Conservation (phyloP, 2,113 vertebrate species). For the Rhodinocichla rosea region DNA sequence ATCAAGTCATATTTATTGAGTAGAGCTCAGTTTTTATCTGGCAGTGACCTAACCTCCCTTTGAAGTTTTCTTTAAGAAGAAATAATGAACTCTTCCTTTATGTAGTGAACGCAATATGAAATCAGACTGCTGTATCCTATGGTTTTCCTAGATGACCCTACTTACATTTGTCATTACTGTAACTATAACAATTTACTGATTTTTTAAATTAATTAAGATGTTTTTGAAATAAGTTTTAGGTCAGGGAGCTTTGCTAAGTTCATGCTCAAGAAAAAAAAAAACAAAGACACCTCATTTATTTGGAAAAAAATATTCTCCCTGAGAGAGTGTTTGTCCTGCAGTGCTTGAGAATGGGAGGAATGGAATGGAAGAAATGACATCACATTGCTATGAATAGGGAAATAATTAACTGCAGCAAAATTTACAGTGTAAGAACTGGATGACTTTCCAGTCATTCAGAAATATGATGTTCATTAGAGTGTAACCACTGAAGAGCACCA, state of each 20-base stretch:
- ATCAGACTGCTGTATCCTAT: background rate
- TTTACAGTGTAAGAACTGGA: background rate
- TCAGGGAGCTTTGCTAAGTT: background rate
- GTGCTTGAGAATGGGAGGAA: background rate
- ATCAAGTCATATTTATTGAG: background rate
- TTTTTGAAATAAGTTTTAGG: background rate
- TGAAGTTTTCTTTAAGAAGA: background rate
- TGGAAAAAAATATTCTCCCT: background rate
- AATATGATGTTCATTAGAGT: background rate
- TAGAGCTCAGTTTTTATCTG: background rate
- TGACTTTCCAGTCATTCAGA: background rate
- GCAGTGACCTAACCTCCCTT: background rate
- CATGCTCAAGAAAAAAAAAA: accelerated
- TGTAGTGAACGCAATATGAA: background rate
- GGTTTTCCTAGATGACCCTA: background rate
- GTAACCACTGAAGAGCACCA: accelerated
- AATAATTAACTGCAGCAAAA: background rate
- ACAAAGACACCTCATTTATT: background rate
- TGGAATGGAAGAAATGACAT: background rate
- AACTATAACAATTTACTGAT: background rate
- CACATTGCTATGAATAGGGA: background rate
- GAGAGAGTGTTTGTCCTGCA: background rate
- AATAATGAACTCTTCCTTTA: background rate
- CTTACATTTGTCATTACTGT: background rate
- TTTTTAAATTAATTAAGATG: background rate